Percentiles rank a stretch among this genome's conserved stretches.
phyloP scores from a whole-genome alignment of 2,888 invertebrate genomes.

The Mimachlamys varia region DNA sequence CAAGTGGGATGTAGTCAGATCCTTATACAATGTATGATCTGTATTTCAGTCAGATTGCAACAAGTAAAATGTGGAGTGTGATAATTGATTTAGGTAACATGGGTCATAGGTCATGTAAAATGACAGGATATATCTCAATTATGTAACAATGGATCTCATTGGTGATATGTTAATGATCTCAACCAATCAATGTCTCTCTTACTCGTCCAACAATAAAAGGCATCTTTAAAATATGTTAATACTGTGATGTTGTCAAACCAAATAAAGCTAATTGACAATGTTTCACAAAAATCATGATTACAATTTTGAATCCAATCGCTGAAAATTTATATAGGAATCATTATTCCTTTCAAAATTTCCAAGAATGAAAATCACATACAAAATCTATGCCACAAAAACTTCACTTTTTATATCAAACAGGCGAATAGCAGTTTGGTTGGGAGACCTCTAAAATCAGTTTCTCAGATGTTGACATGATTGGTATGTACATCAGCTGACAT shows the following conservation, averaged over 20 bases:
- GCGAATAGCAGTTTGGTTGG: too few species aligned
- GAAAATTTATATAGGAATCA: neutral
- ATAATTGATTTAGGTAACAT: neutral
- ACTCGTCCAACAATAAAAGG: neutral
- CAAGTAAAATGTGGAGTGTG: neutral
- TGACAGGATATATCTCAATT: neutral
- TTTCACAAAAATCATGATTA: neutral
- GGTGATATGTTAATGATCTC: neutral
- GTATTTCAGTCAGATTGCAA: too few species aligned
- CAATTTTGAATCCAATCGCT: neutral
- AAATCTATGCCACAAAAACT: neutral
- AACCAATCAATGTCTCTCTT: neutral
- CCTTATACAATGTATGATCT: too few species aligned
- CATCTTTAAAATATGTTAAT: neutral
- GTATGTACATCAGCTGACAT: neutral
- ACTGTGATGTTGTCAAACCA: neutral
- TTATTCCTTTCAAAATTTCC: neutral
- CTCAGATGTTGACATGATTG: too few species aligned
- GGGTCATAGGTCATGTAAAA: neutral
- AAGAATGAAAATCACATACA: neutral
- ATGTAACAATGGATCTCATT: constrained; percentile 34
- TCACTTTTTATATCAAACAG: too few species aligned
- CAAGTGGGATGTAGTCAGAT: too few species aligned
- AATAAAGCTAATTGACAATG: neutral
- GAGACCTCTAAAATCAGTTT: too few species aligned